Percentiles rank a stretch among this genome's conserved stretches.
Conservation (phyloP, 2,888 invertebrate genomes). For the Venustoraphidia nigricollis region DNA sequence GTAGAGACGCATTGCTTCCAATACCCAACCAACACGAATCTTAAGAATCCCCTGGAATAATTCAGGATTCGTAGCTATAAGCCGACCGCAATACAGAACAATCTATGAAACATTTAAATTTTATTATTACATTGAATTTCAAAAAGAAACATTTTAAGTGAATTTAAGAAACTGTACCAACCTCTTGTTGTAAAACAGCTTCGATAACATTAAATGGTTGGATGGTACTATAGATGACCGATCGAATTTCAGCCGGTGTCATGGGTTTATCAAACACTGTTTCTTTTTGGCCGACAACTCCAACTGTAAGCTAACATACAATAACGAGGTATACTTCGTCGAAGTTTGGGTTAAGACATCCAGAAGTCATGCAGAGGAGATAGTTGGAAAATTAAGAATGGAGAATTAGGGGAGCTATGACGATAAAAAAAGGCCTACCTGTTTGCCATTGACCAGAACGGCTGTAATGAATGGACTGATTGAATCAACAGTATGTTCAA, state of each 20-base stretch:
- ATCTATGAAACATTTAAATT: conserved; percentile 36
- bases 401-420: too few species aligned
- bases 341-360: too few species aligned
- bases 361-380: too few species aligned
- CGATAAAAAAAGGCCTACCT: conserved; percentile 36
- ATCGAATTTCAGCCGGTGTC: conserved; percentile 89
- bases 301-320: conserved; percentile 63
- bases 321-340: background rate
- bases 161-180: conserved; percentile 13
- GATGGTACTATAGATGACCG: conserved; percentile 79
- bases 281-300: conserved; percentile 87
- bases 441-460: conserved; percentile 93
- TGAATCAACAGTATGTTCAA: conserved; percentile 91
- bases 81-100: conserved; percentile 82
- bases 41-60: conserved; percentile 89
- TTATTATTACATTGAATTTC: background rate
- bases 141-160: background rate
- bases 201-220: conserved; percentile 84
- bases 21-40: conserved; percentile 71
- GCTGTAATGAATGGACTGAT: conserved; percentile 97
- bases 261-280: conserved; percentile 96
- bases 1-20: conserved; percentile 58
- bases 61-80: conserved; percentile 84
- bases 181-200: conserved; percentile 84
- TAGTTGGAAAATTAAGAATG: too few species aligned